Conservation (phyloP, 2,888 invertebrate species). For the Eurois occulta region DNA sequence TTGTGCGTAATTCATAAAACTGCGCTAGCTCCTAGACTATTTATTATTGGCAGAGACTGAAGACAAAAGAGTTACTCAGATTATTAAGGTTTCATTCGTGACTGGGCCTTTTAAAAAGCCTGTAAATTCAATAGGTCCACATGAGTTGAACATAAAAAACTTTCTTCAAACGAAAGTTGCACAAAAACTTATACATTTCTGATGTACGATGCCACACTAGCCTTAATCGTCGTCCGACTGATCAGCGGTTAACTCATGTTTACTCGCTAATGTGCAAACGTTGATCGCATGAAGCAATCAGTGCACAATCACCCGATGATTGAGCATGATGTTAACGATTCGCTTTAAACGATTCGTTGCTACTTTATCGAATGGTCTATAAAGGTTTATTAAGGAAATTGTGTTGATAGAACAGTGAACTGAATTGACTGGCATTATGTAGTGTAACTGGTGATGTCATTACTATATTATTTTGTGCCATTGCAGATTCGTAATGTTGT, state of each 20-base stretch:
- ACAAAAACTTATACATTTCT: constrained; percentile 5
- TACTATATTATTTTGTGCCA: neutral
- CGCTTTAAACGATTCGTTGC: constrained; percentile 57
- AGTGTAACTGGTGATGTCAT: constrained; percentile 41
- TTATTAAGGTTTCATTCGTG: neutral
- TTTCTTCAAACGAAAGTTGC: neutral
- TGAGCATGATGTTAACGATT: constrained; percentile 61
- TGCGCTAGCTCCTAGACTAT: neutral
- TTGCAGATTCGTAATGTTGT: neutral
- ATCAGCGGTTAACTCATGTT: constrained; percentile 48
- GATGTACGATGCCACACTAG: constrained; percentile 34
- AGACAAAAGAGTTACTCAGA: neutral
- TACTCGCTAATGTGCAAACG: constrained; percentile 57
- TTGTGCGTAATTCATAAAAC: neutral
- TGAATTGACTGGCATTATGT: constrained; percentile 49
- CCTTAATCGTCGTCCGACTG: constrained; percentile 49
- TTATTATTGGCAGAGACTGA: too few species aligned
- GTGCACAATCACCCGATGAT: constrained; percentile 68
- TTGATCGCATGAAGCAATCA: constrained; percentile 63
- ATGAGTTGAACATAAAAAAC: neutral
- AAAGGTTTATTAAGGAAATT: constrained; percentile 59
- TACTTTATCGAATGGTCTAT: constrained; percentile 58
- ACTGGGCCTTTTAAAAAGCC: neutral
- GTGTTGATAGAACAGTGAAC: constrained; percentile 57
- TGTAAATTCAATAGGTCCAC: neutral